Conservation (phyloP, 1,140 invertebrate genomes). For the Aphelenchoides avenae region DNA sequence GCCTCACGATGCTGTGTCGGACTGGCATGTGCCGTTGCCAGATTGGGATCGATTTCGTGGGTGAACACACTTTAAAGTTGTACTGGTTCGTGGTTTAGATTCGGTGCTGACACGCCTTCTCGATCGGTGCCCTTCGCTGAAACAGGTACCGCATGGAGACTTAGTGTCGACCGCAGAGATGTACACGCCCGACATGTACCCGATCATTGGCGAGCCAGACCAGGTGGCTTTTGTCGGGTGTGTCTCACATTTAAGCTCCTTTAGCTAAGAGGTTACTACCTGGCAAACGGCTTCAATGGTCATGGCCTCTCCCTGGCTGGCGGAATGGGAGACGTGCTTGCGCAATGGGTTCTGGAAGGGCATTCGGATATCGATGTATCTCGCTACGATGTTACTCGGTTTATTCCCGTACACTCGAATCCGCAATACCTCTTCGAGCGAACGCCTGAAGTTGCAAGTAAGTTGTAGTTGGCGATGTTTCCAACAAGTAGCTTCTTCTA, state of each 20-base stretch:
- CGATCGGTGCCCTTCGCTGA: conserved; percentile 74
- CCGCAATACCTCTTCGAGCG: conserved; percentile 84
- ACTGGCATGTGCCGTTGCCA: conserved; percentile 51
- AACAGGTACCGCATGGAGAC: conserved; percentile 69
- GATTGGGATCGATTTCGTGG: conserved; percentile 85
- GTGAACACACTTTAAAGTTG: conserved; percentile 22
- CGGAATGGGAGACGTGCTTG: conserved; percentile 82
- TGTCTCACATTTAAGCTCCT: conserved; percentile 4
- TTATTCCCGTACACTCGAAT: conserved; percentile 91
- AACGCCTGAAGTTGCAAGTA: conserved; percentile 84
- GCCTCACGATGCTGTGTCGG: conserved; percentile 26
- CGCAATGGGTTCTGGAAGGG: conserved; percentile 81
- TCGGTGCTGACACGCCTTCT: conserved; percentile 78
- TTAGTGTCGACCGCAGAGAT: conserved; percentile 83
- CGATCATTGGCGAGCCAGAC: conserved; percentile 77
- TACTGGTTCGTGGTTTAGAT: conserved; percentile 58
- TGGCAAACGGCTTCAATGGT: conserved; percentile 91
- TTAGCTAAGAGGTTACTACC: conserved; percentile 83
- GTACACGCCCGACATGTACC: conserved; percentile 75
- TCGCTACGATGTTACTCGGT: conserved; percentile 81
- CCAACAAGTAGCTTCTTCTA: conserved; percentile 21
- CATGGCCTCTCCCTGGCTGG: conserved; percentile 85
- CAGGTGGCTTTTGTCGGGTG: conserved; percentile 67
- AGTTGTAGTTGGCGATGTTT: conserved; percentile 42
- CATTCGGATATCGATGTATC: conserved; percentile 57